These are phyloP conservation scores for Bombyx mori DNA, from an alignment of 1,140 invertebrate genomes.

Conservation along the genomic window ASM3026992v2 NC_085116.1:11658001-11658500, in stretches of 20 bases:
- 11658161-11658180: too few species aligned
- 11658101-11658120: neutral
- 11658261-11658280: constrained; percentile 67
- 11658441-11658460: constrained; percentile 71
- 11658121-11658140: too few species aligned
- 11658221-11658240: constrained; percentile 66
- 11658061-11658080: too few species aligned
- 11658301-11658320: constrained; percentile 69
- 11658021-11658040: too few species aligned
- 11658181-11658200: too few species aligned
- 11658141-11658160: too few species aligned
- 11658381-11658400: constrained; percentile 57
- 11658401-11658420: constrained; percentile 63
- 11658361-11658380: constrained; percentile 41
- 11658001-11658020: too few species aligned
- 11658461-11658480: constrained; percentile 53
- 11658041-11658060: too few species aligned
- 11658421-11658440: constrained; percentile 68
- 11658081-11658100: too few species aligned
- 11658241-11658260: constrained; percentile 70
- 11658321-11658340: constrained; percentile 57
- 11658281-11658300: constrained; percentile 60
- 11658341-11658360: constrained; percentile 49
- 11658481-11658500: constrained; percentile 62
- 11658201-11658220: constrained; percentile 24